Evolutionary conservation across 2,113 vertebrate species (phyloP), one percentile per base, ranked within the genome.

Genomic region (Pluvialis apricaria): DNA sequence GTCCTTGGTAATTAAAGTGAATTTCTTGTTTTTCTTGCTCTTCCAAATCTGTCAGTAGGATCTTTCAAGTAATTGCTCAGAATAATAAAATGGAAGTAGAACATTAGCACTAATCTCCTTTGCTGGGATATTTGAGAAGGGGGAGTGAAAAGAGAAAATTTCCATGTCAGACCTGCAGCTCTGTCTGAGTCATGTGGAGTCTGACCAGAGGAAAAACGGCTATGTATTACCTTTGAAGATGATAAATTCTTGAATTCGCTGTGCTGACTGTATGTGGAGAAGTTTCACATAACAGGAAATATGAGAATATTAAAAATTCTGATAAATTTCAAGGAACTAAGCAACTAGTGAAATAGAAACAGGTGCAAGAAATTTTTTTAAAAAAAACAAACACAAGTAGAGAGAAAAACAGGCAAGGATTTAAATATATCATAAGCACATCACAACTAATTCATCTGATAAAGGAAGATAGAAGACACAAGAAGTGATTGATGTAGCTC

Each of bases 361-460:
- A 60, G 40, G 65, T 55, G 45, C 75, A 86, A 92, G 88, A 89
- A 95, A 58, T 88, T 81, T 71, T 88, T 73, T 4, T 81, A 90
- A 90, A 91, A 58, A 88, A 94, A 89, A 84, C 62, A 78, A 93
- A 89, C 70, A 69, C 24, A 83, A 93, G 61, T 40, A 95, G 82
- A 94, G 64, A 90, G 86, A 70, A 88, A 90, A 92, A 78, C 60
- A 80, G 86, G 49, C 52, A 71, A 65, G 78, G 62, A 91, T 88
- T 93, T 96, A 95, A 95, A 92, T 92, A 85, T 94, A 79, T 84
- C 80, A 70, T 92, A 94, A 96, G 89, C 92, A 92, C 55, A 70
- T 86, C 68, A 91, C 79, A 96, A 68, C 73, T 95, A 90, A 82
- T 92, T 95, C 89, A 72, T 89, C 93, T 89, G 34, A 94, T 91